Base-by-base conservation (phyloP, 1,140 invertebrate genomes). In the Frieseomelitta varia region DNA sequence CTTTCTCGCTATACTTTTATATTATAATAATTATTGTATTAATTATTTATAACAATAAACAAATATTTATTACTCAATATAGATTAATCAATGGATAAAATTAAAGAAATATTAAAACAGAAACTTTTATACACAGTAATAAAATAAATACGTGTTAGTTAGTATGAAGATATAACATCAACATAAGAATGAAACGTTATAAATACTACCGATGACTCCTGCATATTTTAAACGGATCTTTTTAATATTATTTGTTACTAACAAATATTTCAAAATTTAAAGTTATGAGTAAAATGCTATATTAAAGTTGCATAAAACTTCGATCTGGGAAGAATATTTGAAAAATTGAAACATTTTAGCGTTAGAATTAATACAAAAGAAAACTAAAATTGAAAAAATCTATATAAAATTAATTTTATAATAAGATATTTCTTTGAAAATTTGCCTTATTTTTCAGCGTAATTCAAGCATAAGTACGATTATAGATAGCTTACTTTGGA, bases 191-290 rank as follows among this genome's bases (percentile, higher is more conserved):
- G 39, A 47, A 84, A 73, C 30, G 30, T 79, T n/a, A 72, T n/a
- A 84, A 79, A 79, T 79, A 84, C 56, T 84, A 47, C 39, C 8
- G 53, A 65, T 24, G 14, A 79, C 55, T 84, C 67, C 47, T 80
- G 30, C 56, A 72, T 61, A 73, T 56, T 65, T 27, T 61, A 19
- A 72, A 84, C 56, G 19, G 47, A 73, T 39, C 19, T 24, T 55
- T 24, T 21, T 65, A 56, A n/a, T 19, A n/a, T 47, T 51, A 78
- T 30, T 30, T 21, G 19, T 11, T 19, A 19, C 8, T 30, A 30
- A 14, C 27, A 67, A 11, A 19, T 30, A 65, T 17, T 30, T 65
- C 63, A 11, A 4, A 67, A 34, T 67, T 67, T 69, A 30, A 47
- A 78, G 2, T 69, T 51, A 0, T 2, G 4, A 78, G 3, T 61